phyloP scores from a whole-genome alignment of 2,888 invertebrate genomes.

The Ametastegia equiseti region DNA sequence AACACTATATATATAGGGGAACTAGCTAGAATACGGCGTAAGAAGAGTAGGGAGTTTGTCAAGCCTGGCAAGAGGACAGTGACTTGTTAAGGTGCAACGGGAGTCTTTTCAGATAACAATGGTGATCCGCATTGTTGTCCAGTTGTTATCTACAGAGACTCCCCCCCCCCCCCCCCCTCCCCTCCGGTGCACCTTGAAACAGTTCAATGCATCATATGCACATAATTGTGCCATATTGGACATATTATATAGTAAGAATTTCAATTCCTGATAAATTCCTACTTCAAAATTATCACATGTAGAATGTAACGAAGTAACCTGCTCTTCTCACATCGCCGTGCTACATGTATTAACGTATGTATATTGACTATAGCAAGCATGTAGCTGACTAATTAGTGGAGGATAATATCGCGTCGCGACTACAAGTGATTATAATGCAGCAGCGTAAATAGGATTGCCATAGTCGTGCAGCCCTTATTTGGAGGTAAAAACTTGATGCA shows the following conservation, averaged over 20 bases:
- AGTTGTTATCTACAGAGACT: no score
- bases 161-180: no score
- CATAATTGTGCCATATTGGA: neutral
- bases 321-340: constrained; percentile 31
- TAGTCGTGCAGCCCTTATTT: constrained; percentile 5
- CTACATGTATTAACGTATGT: neutral
- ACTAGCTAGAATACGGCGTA: constrained; percentile 19
- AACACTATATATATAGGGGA: neutral
- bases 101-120: no score
- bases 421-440: constrained; percentile 26
- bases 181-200: no score
- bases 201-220: no score
- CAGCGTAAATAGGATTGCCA: constrained; percentile 43
- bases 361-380: constrained; percentile 36
- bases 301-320: constrained; percentile 15
- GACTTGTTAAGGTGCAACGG: neutral
- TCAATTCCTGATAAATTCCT: neutral
- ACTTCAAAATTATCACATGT: constrained; percentile 6
- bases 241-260: neutral
- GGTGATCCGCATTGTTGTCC: no score
- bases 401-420: constrained; percentile 27
- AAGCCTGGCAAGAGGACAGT: constrained; percentile 5
- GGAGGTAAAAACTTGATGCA: neutral
- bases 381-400: constrained; percentile 26
- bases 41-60: constrained; percentile 26